Percentiles rank a stretch among this genome's conserved stretches.
These are phyloP conservation scores for Drosophila infuscata DNA, from an alignment of 2,888 invertebrate species.

Conservation along the genomic window DNA sequence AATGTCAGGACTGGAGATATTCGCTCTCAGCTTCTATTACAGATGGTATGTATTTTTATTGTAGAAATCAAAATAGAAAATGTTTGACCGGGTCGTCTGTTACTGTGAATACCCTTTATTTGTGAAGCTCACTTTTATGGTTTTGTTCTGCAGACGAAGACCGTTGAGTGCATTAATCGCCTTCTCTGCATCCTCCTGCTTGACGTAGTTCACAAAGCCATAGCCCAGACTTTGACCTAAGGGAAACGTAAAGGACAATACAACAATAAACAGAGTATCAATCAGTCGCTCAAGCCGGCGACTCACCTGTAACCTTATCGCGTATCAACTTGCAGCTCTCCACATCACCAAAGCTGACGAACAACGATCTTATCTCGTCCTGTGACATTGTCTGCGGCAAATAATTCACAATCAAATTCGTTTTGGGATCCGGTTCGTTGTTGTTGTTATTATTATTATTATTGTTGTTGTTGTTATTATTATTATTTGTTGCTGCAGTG, in stretches of 20 bases:
- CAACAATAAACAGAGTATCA: neutral
- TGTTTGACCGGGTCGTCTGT: neutral
- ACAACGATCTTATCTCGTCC: constrained; percentile 97
- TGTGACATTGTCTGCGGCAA: constrained; percentile 97
- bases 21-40: neutral
- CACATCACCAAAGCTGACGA: constrained; percentile 97
- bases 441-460: constrained; percentile 74
- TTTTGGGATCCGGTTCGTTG: constrained; percentile 91
- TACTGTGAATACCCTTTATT: neutral
- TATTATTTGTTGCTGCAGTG: constrained; percentile 85
- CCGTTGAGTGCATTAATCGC: constrained; percentile 99
- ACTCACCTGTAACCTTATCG: constrained; percentile 95
- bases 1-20: neutral
- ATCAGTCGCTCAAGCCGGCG: neutral
- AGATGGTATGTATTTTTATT: neutral
- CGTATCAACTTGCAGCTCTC: constrained; percentile 98
- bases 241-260: neutral
- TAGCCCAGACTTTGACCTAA: constrained; percentile 99
- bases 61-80: too few species aligned
- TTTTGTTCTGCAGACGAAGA: constrained; percentile 99
- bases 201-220: constrained; percentile 99
- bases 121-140: constrained; percentile 93
- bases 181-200: constrained; percentile 98
- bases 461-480: constrained; percentile 67
- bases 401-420: constrained; percentile 97